phyloP scores from a whole-genome alignment of 2,888 invertebrate species.

The Thymelicus lineola region DNA sequence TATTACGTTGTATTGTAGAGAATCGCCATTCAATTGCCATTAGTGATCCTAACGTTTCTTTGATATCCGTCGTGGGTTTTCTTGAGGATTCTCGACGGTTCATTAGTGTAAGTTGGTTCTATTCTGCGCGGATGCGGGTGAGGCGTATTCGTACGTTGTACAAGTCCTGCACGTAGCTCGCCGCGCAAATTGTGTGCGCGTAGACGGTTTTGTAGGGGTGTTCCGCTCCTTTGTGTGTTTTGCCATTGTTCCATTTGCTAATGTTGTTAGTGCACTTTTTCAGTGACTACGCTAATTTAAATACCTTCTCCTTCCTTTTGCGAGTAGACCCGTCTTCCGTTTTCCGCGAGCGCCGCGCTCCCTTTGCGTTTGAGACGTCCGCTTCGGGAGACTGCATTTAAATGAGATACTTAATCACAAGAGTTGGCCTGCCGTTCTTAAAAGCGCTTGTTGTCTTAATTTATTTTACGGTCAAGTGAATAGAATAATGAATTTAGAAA shows the following conservation, averaged over 20 bases:
- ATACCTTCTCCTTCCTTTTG: slow-evolving; percentile 82
- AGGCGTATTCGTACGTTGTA: slow-evolving; percentile 41
- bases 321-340: slow-evolving; percentile 82
- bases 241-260: slow-evolving; percentile 80
- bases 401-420: slow-evolving; percentile 85
- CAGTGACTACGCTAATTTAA: slow-evolving; percentile 83
- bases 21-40: slow-evolving; percentile 35
- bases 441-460: slow-evolving; percentile 78
- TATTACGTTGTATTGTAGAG: background rate
- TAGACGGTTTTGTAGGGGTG: slow-evolving; percentile 62
- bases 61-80: slow-evolving; percentile 44
- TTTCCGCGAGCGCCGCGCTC: slow-evolving; percentile 77
- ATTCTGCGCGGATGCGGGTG: slow-evolving; percentile 47
- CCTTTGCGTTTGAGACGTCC: slow-evolving; percentile 81
- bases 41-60: slow-evolving; percentile 44
- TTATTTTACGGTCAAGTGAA: slow-evolving; percentile 51
- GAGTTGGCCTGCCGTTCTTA: slow-evolving; percentile 77
- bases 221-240: slow-evolving; percentile 73
- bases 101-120: slow-evolving; percentile 51
- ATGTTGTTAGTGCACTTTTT: slow-evolving; percentile 85
- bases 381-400: slow-evolving; percentile 82
- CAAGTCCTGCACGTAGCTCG: slow-evolving; percentile 42
- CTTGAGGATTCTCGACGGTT: slow-evolving; percentile 43
- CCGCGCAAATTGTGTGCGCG: slow-evolving; percentile 47
- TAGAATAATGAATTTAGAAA: slow-evolving; percentile 26